Percentiles rank a stretch among this genome's conserved stretches.
phyloP scores from a whole-genome alignment of 1,140 invertebrate species.

The Trachymyrmex cornetzi region DNA sequence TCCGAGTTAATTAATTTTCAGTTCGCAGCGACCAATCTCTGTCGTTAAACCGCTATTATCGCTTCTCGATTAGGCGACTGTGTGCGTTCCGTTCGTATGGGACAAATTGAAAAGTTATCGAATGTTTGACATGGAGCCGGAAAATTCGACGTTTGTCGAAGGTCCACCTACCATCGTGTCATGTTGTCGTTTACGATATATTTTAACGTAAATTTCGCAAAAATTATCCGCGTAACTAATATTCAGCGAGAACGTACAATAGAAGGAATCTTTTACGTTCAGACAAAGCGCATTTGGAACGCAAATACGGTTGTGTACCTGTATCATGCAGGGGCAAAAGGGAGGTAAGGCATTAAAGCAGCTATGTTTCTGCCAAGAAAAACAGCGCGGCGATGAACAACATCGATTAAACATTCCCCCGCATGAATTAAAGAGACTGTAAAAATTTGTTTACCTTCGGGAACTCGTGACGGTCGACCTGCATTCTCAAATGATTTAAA shows the following conservation, averaged over 20 bases:
- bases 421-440: slow-evolving; percentile 53
- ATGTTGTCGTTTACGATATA: not conserved
- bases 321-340: not conserved
- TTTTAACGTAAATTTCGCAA: slow-evolving; percentile 6
- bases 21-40: not conserved
- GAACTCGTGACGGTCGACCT: slow-evolving; percentile 4
- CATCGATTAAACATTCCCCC: slow-evolving; percentile 46
- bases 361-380: slow-evolving; percentile 29
- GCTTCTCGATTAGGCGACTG: not conserved
- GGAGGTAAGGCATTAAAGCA: not conserved
- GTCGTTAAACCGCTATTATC: not conserved
- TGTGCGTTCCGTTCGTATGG: not conserved
- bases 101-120: not conserved
- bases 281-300: slow-evolving; percentile 28
- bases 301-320: slow-evolving; percentile 32
- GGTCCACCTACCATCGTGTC: not conserved
- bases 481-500: slow-evolving; percentile 56
- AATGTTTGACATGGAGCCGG: slow-evolving; percentile 35
- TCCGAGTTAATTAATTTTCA: slow-evolving; percentile 37
- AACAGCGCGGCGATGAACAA: slow-evolving; percentile 32
- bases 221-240: slow-evolving; percentile 45
- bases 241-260: slow-evolving; percentile 36
- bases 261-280: slow-evolving; percentile 15
- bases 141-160: slow-evolving; percentile 36
- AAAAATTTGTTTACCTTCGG: slow-evolving; percentile 53